Base-by-base conservation (phyloP, 2,113 vertebrate genomes). In the Etheostoma cragini region DNA sequence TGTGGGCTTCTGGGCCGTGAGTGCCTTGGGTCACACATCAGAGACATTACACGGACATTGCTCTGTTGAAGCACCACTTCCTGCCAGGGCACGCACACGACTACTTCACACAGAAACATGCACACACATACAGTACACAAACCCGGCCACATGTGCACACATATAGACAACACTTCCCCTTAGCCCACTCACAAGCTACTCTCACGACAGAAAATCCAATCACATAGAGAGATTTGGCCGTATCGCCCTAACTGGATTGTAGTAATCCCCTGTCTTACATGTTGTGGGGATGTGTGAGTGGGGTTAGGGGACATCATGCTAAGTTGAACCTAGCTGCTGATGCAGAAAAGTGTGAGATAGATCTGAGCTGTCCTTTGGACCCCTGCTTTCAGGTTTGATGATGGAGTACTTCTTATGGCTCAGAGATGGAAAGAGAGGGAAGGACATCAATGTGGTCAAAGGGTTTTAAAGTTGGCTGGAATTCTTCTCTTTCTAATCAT, bases 191-290 rank as follows among this genome's bases (percentile, higher is more conserved):
- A 50, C 73, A 75, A 69, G 83, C 72, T 60, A 76, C 76, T 79
- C 76, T 80, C 86, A 81, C 87, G 69, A 63, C 80, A 72, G 88
- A 89, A 90, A 93, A 92, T 92, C 89, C 91, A 94, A 92, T 93
- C 92, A 91, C 91, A 89, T 89, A 76, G 83, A 90, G 91, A 90
- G 90, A 91, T 93, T 92, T 92, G 87, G 89, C 90, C 81, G 68
- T 91, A 92, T 92, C 88, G 86, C 82, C 87, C 84, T 94, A 94
- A 94, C 92, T 94, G 94, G 93, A 95, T 95, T 94, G 86, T 81
- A 75, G 81, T 94, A 95, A 95, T 95, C 92, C 92, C 81, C 85
- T 87, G 88, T 89, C 88, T 89, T 86, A 91, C 92, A 93, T 92
- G 91, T 91, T 91, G 91, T 91, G 85, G 90, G 91, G 90, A 91